Conservation (phyloP, 2,888 invertebrate species). For the Hecatera dysodea region DNA sequence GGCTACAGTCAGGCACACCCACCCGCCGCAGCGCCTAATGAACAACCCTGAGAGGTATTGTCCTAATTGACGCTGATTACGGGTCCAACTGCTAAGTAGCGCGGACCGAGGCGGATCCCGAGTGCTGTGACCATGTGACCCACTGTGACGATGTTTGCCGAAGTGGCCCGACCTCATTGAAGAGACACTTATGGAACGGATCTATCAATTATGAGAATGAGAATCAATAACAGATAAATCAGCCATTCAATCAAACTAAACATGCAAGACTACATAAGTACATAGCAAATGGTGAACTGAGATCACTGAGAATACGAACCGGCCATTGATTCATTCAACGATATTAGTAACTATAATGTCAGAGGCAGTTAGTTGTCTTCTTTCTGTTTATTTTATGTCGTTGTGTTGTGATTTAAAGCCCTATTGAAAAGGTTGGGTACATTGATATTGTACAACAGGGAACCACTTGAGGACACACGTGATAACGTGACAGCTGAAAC, state of each 20-base stretch:
- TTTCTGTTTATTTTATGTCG: background rate
- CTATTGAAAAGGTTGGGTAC: background rate
- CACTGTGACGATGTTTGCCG: background rate
- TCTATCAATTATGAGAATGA: background rate
- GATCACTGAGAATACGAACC: background rate
- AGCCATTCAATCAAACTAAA: background rate
- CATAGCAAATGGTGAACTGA: background rate
- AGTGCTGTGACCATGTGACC: background rate
- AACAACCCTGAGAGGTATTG: constrained; percentile 32
- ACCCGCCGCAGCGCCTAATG: constrained; percentile 8
- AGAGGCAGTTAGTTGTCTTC: background rate
- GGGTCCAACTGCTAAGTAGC: constrained; percentile 14
- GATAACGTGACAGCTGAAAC: background rate
- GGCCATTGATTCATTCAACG: background rate
- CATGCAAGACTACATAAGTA: background rate
- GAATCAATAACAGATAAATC: background rate
- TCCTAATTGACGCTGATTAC: constrained; percentile 24
- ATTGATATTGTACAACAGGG: background rate
- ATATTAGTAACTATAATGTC: background rate
- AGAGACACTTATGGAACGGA: background rate
- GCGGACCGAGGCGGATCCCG: constrained; percentile 2
- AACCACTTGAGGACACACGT: too few relatives aligned
- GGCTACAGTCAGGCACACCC: background rate
- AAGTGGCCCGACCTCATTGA: background rate
- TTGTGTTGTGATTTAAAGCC: background rate